Percentiles rank a stretch among this genome's conserved stretches.
Conservation (phyloP, 2,113 vertebrate species). For the Halichoerus grypus region DNA sequence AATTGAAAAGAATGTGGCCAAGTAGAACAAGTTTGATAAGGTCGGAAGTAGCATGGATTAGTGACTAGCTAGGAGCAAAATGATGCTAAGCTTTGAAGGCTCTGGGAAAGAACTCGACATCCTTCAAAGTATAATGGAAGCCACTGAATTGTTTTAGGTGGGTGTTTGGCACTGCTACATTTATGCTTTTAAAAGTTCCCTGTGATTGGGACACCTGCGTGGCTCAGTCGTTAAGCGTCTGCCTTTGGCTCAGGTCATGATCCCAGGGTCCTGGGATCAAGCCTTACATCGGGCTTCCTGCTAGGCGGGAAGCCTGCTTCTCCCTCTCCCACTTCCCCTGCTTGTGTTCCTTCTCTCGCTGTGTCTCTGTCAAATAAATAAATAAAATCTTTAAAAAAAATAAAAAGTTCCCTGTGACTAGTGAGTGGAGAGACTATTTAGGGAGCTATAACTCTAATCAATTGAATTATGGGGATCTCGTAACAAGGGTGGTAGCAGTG, state of each 20-base stretch:
- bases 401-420: background rate
- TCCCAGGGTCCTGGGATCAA: no score
- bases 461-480: background rate
- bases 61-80: background rate
- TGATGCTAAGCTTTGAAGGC: background rate
- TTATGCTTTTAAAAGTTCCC: background rate
- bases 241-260: no score
- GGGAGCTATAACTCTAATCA: background rate
- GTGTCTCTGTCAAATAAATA: no score
- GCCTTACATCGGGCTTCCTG: no score
- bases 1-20: background rate
- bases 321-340: no score
- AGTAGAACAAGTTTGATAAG: background rate
- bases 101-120: background rate
- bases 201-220: background rate
- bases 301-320: no score
- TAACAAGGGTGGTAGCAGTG: background rate
- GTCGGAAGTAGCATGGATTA: background rate
- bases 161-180: background rate
- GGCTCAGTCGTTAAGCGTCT: no score
- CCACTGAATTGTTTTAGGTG: background rate
- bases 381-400: no score
- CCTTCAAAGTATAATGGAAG: background rate
- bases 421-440: background rate
- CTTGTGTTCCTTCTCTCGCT: no score